phyloP scores from a whole-genome alignment of 1,140 invertebrate genomes.

The Aradophagus sp. region DNA sequence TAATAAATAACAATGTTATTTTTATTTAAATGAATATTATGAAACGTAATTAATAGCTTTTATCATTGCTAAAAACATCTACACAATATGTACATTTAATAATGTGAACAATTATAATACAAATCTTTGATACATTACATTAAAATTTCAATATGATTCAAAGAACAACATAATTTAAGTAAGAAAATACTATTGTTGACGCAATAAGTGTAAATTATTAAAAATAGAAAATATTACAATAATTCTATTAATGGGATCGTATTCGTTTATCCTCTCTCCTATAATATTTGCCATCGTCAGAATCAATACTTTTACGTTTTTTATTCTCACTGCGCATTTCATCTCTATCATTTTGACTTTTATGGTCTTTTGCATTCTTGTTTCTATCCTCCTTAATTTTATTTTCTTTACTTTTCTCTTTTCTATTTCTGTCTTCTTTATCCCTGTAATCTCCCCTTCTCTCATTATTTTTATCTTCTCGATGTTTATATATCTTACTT shows the following conservation, averaged over 20 bases:
- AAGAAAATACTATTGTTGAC: no score
- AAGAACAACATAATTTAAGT: no score
- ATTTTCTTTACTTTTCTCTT: constrained; percentile 25
- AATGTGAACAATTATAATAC: no score
- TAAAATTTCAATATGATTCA: no score
- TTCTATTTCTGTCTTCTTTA: constrained; percentile 14
- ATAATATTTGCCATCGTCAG: constrained; percentile 49
- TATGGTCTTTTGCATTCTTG: neutral
- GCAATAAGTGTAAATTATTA: no score
- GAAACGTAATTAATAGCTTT: no score
- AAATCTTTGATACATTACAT: no score
- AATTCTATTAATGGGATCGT: constrained; percentile 27
- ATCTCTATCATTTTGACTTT: constrained; percentile 28
- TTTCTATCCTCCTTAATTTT: constrained; percentile 30
- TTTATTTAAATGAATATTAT: no score
- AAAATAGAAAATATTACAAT: no score
- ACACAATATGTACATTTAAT: no score
- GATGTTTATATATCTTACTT: constrained; percentile 31
- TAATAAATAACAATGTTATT: no score
- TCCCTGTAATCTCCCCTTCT: constrained; percentile 26
- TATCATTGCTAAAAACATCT: no score
- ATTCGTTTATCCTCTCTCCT: constrained; percentile 47
- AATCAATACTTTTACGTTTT: constrained; percentile 53
- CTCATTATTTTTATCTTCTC: constrained; percentile 17
- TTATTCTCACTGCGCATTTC: constrained; percentile 17